Base-by-base conservation (phyloP, 2,797 vertebrate species). In the Sebastes diaconus region DNA sequence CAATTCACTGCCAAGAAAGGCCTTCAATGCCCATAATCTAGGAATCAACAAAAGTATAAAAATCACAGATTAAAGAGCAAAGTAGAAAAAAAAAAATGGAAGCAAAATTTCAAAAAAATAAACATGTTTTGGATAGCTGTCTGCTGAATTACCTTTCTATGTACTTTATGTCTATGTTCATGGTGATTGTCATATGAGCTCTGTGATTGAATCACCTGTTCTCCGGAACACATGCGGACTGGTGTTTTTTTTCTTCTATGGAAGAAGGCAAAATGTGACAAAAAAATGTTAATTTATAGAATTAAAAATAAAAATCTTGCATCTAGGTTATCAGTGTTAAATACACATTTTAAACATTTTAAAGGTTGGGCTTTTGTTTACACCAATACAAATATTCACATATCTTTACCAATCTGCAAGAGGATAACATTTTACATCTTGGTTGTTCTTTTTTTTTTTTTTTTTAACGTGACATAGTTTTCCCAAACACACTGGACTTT, bases 401-500 rank as follows among this genome's bases (percentile, higher is more conserved):
- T 32, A 7, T n/a, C 18, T 52, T 32, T 22, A n/a, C 57, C 14
- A 9, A 63, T n/a, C 9, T 5, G 8, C 18, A 13, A 50, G 5
- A 63, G 25, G 20, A n/a, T n/a, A 52, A n/a, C 50, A 52, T 52
- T 52, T 52, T n/a, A 52, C 66, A 60, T 2, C 11, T 59, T 42
- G 3, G 20, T 64, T 42, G 66, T 42, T 25, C 6, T 8, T 1
- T 12, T 4, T 0, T 10, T 34, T 39, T 36, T 12, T 5, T 39
- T 39, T 14, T 39, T 39, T 39, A 75, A 46, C 3, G 10, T 42
- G 54, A 39, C 54, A 54, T 3, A 18, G 1, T 18, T 55, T 24
- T 12, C 10, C 22, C 36, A 16, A 72, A 69, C 61, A 60, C 46
- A 25, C 0, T 57, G 27, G 6, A 77, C 72, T 69, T 74, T 77